Evolutionary conservation across 1,140 invertebrate genomes (phyloP).

Genomic region (Macrosteles quadrilineatus): DNA sequence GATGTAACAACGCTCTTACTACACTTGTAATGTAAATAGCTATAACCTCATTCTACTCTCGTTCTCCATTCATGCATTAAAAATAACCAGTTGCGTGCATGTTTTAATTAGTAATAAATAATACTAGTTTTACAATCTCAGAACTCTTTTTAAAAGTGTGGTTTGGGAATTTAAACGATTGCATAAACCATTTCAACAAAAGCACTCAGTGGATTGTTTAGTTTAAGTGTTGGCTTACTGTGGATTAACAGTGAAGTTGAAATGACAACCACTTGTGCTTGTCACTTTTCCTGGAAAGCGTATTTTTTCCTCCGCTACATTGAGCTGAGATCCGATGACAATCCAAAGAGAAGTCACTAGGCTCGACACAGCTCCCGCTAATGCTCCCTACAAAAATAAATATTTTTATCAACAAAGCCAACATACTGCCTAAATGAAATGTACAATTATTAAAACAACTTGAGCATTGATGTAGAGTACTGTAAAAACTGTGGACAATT

Average conservation of each 20-base stretch:
- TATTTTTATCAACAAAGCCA: too few species aligned
- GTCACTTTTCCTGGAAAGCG: slow-evolving; percentile 35
- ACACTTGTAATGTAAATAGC: too few species aligned
- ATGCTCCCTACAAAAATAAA: slow-evolving; percentile 31
- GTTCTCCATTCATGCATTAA: too few species aligned
- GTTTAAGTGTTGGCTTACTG: too few species aligned
- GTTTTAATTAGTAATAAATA: background rate
- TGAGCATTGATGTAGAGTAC: too few species aligned
- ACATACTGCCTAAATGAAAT: too few species aligned
- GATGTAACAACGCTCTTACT: too few species aligned
- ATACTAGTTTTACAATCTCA: background rate
- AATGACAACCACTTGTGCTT: slow-evolving; percentile 31
- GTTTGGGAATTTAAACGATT: background rate
- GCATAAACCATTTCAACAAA: background rate
- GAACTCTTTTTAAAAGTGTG: background rate
- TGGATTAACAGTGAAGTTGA: slow-evolving; percentile 24
- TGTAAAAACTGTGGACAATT: too few species aligned
- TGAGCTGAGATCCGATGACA: slow-evolving; percentile 28
- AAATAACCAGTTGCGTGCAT: too few species aligned
- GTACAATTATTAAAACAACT: too few species aligned
- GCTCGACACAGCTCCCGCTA: slow-evolving; percentile 31
- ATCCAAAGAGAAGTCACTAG: slow-evolving; percentile 28
- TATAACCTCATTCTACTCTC: too few species aligned
- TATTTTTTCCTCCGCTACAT: slow-evolving; percentile 21
- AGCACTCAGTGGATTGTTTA: background rate